phyloP scores from a whole-genome alignment of 2,113 vertebrate genomes.

The Vidua chalybeata region DNA sequence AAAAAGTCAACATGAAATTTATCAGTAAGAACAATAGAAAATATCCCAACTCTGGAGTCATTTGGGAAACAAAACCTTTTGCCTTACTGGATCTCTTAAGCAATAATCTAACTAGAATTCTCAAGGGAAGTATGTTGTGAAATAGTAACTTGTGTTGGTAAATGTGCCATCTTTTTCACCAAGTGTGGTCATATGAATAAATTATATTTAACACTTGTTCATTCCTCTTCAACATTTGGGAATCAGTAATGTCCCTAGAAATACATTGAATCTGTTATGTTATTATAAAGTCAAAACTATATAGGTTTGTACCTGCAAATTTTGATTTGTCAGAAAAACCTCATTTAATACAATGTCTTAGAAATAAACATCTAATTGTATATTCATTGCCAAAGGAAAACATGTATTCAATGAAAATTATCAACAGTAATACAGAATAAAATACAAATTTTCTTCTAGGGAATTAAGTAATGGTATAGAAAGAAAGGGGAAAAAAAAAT shows the following conservation, averaged over 20 bases:
- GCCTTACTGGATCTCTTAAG: neutral
- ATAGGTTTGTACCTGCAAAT: neutral
- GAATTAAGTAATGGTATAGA: conserved; percentile 87
- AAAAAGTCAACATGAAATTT: neutral
- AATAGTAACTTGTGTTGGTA: neutral
- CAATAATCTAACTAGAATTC: neutral
- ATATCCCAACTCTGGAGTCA: neutral
- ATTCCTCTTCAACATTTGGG: neutral
- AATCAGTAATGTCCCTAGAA: neutral
- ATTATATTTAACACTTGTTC: neutral
- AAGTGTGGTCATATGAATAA: neutral
- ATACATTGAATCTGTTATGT: neutral
- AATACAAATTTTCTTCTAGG: conserved; percentile 71
- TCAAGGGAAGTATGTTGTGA: neutral
- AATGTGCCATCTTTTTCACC: neutral
- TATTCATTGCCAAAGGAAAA: neutral
- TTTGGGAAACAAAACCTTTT: neutral
- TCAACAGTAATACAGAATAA: conserved; percentile 12
- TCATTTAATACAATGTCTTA: neutral
- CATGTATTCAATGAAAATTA: neutral
- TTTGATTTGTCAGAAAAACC: neutral
- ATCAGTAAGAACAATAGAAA: neutral
- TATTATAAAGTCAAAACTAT: neutral
- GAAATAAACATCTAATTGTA: neutral
- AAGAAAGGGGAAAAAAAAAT: conserved; percentile 92